Base-by-base conservation (phyloP, 2,888 invertebrate species). In the Enchytraeus crypticus region DNA sequence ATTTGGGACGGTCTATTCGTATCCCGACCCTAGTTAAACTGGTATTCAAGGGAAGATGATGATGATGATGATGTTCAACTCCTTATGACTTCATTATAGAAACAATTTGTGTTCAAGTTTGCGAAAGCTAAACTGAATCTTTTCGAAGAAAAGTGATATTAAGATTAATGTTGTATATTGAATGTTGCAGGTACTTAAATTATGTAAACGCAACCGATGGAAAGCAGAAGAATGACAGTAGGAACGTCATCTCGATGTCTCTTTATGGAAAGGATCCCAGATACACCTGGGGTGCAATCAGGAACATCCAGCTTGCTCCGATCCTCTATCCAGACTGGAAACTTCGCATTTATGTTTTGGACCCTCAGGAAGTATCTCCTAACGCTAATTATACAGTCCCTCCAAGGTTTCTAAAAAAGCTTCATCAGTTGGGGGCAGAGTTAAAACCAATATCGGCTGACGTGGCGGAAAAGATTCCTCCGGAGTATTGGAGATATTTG, bases 221-320 rank as follows among this genome's bases (percentile, higher is more conserved):
- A 4, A 51, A 38, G 30, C 29, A n/a, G n/a, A n/a, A 32, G 45
- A 21, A 54, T 26, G 23, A 49, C 5, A 23, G 30, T 33, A 60
- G 38, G 21, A 53, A 55, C 29, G 57, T 66, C 32, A 62, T 66
- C n/a, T 60, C 66, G 8, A 66, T 66, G 66, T 62, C 62, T n/a
- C 53, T 66, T 18, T 64, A 53, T 55, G 66, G 64, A 2, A 56
- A 34, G 18, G 49, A 62, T 26, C 33, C 64, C 1, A 46, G 51
- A n/a, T 64, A 66, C 53, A 57, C 62, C 18, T 66, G 53, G 43
- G 66, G 66, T 32, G 62, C 60, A 32, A 34, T 66, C 23, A 47
- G 66, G 29, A 66, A 66, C 33, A 61, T 62, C 23, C 64, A 66
- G 34, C 58, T 66, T 3, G 38, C 49, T 8, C 61, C 58, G 4